Base-by-base conservation (phyloP, 2,888 invertebrate species). In the Stomorhina lunata region DNA sequence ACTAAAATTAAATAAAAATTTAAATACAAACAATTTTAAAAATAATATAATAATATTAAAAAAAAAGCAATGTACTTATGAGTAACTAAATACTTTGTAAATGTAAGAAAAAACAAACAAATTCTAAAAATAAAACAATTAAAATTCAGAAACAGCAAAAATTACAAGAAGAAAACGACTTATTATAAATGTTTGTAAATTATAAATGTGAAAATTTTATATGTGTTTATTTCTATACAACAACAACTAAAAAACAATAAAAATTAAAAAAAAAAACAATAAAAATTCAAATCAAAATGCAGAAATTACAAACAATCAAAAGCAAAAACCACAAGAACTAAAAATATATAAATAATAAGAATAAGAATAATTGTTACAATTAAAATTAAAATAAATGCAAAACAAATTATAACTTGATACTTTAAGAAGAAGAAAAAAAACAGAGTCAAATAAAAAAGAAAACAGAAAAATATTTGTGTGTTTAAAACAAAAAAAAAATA, bases 51-150 rank as follows among this genome's bases (percentile, higher is more conserved):
- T 1, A 69, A 32, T 15, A 61, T 10, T 20, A 22, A 53, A 73
- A 68, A 45, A 37, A 84, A 63, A 78, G 84, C 82, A 83, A 85
- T 83, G 84, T 79, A 84, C 84, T 85, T 85, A 85, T 85, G 84
- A 77, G n/a, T 43, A 69, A 85, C 65, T 57, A 76, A 71, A 57
- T 77, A 84, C 79, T 84, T 85, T 83, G 76, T 84, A 83, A 63
- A 73, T 81, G 61, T 81, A 81, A 80, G 71, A 69, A 78, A 66
- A 29, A 40, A 72, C 22, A 61, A 78, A 55, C 7, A 73, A 65
- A 80, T 12, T 34, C 4, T 43, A 53, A 12, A 22, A 45, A 43
- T 43, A 48, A 72, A 32, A 15, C 27, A 78, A 17, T 66, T 45
- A 71, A 37, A 69, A 37, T 53, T 57, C 71, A 40, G 80, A 73